Evolutionary conservation across 2,888 invertebrate genomes (phyloP).

Genomic region (Acheta domesticus): DNA sequence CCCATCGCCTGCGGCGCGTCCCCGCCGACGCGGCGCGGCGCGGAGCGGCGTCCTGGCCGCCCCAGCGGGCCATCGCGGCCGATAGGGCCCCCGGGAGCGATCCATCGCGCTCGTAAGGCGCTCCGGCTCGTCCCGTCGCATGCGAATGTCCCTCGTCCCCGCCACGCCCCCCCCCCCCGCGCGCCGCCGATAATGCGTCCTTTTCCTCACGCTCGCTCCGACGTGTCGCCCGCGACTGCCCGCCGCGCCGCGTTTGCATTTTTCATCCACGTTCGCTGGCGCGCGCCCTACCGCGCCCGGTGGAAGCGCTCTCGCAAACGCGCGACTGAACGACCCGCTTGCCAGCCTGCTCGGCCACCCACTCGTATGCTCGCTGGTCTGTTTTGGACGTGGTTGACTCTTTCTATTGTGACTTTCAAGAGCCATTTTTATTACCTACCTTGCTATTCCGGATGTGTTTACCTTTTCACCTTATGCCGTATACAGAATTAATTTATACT

Average conservation of each 20-base stretch:
- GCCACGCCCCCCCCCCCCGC: not conserved
- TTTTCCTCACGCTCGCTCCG: not conserved
- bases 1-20: not conserved
- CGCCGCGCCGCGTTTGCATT: not conserved
- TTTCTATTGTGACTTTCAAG: too few species aligned
- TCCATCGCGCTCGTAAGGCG: constrained; percentile 32
- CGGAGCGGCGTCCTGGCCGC: constrained; percentile 18
- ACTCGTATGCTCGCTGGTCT: too few species aligned
- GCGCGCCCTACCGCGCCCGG: not conserved
- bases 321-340: too few species aligned
- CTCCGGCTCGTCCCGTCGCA: constrained; percentile 28
- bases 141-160: not conserved
- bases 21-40: not conserved
- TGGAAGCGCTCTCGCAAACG: too few species aligned
- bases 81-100: constrained; percentile 29
- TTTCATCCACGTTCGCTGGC: not conserved
- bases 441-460: too few species aligned
- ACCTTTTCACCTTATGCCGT: too few species aligned
- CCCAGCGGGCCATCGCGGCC: constrained; percentile 27
- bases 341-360: too few species aligned
- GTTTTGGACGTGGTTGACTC: too few species aligned
- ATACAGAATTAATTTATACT: too few species aligned
- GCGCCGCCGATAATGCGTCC: not conserved
- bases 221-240: not conserved
- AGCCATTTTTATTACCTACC: too few species aligned